phyloP scores from a whole-genome alignment of 2,113 vertebrate genomes.

The Lanius collurio region DNA sequence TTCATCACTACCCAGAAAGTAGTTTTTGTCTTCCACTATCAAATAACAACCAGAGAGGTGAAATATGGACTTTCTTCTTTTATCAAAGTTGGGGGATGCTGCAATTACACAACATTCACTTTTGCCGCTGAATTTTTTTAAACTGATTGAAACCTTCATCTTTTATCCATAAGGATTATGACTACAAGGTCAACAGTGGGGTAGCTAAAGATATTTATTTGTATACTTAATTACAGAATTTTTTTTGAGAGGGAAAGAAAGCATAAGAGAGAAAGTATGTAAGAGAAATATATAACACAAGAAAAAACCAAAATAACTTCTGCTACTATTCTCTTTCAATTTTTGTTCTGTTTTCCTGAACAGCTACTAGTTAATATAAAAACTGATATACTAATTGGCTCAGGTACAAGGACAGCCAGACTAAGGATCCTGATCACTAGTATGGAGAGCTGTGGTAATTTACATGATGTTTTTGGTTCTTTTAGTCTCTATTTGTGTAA shows the following conservation, averaged over 20 bases:
- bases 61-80: background rate
- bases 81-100: background rate
- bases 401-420: background rate
- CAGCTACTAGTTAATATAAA: background rate
- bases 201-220: background rate
- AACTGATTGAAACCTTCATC: background rate
- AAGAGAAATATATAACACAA: background rate
- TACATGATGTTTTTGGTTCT: background rate
- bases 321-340: background rate
- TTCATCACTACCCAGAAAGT: background rate
- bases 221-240: background rate
- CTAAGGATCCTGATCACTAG: background rate
- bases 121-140: background rate
- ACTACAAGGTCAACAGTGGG: background rate
- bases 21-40: background rate
- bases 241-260: background rate
- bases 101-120: background rate
- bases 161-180: background rate
- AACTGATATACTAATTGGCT: background rate
- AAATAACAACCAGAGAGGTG: background rate
- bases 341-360: background rate
- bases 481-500: background rate
- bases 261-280: background rate
- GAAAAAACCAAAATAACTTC: background rate
- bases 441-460: background rate